Conservation (phyloP, 2,113 vertebrate species). For the Camelus dromedarius region DNA sequence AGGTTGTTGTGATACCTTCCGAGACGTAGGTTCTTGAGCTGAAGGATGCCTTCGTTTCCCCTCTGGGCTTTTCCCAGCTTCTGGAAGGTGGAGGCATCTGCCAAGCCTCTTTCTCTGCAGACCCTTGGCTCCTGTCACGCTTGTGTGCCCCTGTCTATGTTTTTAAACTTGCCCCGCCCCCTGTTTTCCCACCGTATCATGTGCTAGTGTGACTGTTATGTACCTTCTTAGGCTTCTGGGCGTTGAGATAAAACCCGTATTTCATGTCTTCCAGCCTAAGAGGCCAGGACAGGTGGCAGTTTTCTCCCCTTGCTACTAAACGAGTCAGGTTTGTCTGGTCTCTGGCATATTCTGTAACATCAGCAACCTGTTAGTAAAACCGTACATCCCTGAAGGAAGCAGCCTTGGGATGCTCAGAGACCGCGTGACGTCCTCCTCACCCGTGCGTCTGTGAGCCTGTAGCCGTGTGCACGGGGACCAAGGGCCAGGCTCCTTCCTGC, state of each 20-base stretch:
- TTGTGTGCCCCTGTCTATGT: not conserved
- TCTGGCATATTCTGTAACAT: not conserved
- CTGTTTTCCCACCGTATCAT: not conserved
- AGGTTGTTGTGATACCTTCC: not conserved
- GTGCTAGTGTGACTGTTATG: not conserved
- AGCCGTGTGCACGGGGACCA: not conserved
- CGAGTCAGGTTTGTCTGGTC: not conserved
- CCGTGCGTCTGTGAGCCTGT: not conserved
- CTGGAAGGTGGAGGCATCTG: not conserved
- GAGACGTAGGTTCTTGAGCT: not conserved
- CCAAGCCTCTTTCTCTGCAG: not conserved
- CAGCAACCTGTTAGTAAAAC: not conserved
- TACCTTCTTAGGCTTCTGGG: not conserved
- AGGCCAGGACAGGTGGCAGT: not conserved
- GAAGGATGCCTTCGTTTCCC: not conserved
- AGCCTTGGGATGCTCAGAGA: not conserved
- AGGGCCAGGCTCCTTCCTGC: not conserved
- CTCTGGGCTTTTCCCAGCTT: not conserved
- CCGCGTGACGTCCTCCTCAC: accelerated
- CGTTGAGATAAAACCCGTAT: not conserved
- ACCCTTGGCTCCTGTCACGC: not conserved
- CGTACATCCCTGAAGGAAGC: not conserved
- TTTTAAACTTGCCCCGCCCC: not conserved
- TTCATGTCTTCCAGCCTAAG: not conserved
- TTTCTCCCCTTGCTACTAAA: not conserved